Percentiles rank a stretch among this genome's conserved stretches.
Evolutionary conservation across 2,797 vertebrate genomes (phyloP).

Genomic region (Phoeniculus purpureus): DNA sequence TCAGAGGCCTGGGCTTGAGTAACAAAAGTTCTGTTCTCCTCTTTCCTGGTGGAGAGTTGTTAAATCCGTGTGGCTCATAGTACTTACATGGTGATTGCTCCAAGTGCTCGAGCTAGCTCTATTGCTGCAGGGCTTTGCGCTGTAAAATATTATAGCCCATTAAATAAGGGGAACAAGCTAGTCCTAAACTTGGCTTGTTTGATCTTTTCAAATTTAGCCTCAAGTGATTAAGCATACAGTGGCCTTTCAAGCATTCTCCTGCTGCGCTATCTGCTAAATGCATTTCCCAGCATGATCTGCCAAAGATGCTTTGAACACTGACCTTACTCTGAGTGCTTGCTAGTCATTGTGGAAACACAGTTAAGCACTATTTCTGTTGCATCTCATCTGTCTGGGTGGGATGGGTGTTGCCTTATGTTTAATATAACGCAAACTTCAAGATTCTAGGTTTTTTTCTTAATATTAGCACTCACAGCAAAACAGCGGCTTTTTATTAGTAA

Average conservation of each 20-base stretch:
- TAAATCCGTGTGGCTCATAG: neutral
- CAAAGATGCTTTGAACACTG: neutral
- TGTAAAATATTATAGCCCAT: constrained; percentile 40
- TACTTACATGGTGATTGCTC: neutral
- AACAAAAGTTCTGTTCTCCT: constrained; percentile 40
- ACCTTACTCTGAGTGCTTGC: neutral
- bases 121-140: constrained; percentile 28
- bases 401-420: neutral
- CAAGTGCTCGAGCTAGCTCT: neutral
- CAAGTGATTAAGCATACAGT: constrained; percentile 28
- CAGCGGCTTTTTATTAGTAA: neutral
- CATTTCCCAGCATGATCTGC: constrained; percentile 1
- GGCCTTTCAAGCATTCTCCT: constrained; percentile 1
- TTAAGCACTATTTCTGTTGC: neutral
- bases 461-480: neutral
- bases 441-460: neutral
- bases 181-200: constrained; percentile 41
- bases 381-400: neutral
- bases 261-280: constrained; percentile 25
- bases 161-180: constrained; percentile 23
- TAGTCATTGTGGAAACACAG: constrained; percentile 9
- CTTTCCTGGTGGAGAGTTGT: constrained; percentile 13
- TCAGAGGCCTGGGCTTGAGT: neutral
- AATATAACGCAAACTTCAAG: neutral
- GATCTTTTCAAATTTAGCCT: constrained; percentile 32